Evolutionary conservation across 2,888 invertebrate genomes (phyloP), one percentile per base, ranked within the genome.

Genomic region (Tiliacea citrago): DNA sequence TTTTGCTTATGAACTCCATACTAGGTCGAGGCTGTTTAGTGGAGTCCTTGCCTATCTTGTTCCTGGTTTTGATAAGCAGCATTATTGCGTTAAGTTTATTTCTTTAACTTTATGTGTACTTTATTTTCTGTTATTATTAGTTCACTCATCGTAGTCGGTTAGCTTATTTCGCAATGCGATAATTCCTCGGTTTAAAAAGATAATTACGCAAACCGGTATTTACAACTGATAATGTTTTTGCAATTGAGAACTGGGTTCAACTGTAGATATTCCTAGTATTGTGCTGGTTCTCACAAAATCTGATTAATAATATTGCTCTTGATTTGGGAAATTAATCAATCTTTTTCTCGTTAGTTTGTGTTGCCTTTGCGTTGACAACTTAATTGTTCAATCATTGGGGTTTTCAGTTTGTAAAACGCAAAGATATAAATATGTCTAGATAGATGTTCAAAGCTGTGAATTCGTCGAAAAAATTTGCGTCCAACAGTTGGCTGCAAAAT

Each of bases 181-280:
- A 58, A 75, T 55, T 74, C 49, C 24, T 63, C 67, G 35, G 4
- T 62, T 53, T 51, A 39, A 60, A 67, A 67, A 60, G 45, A 65
- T 75, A 65, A 68, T 65, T 42, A 68, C 29, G 13, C 29, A 5
- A 49, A 7, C 29, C 29, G 58, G 63, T 76, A 75, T 63, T 81
- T 53, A 67, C 66, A 75, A 67, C 21, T 57, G 76, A 67, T 75
- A 81, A n/a, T 29, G 18, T 39, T 39, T 51, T 60, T 47, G 29
- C 39, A 39, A 67, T 74, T 61, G 29, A 29, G 13, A 51, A 66
- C 55, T 60, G 47, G 55, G 7, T 80, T 66, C 13, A 66, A 63
- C 2, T 66, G 55, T 57, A 9, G n/a, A 29, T 39, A 39, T 39
- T 39, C 39, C 58, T 47, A 35, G 13, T 47, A 57, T 47, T 53